Conservation (phyloP, 2,113 vertebrate species). For the Cnemophilus loriae region DNA sequence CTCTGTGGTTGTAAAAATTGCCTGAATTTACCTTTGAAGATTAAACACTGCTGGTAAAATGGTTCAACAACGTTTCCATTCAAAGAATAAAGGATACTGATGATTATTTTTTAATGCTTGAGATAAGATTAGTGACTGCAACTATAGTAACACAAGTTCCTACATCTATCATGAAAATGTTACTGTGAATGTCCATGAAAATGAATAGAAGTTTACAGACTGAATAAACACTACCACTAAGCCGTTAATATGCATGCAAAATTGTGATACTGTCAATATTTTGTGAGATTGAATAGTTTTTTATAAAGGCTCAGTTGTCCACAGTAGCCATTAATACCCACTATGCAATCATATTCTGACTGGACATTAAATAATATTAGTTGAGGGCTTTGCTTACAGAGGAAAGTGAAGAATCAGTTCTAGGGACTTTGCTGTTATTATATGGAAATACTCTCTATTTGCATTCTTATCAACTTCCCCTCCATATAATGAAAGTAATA, state of each 20-base stretch:
- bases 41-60: slow-evolving; percentile 17
- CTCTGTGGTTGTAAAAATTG: background rate
- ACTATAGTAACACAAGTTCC: background rate
- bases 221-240: background rate
- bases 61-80: background rate
- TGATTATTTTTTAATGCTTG: slow-evolving; percentile 11
- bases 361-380: background rate
- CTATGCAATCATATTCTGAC: background rate
- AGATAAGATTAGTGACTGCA: background rate
- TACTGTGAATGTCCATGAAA: background rate
- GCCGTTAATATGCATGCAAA: background rate
- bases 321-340: background rate
- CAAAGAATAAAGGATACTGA: slow-evolving; percentile 14
- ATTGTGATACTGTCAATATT: background rate
- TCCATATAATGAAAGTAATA: background rate
- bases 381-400: background rate
- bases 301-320: background rate
- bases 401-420: background rate
- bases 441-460: background rate
- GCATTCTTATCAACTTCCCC: background rate
- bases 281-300: background rate
- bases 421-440: background rate
- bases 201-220: background rate
- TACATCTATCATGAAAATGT: background rate
- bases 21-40: slow-evolving; percentile 19